Conservation (phyloP, 2,113 vertebrate genomes). For the Sinocyclocheilus anshuiensis region DNA sequence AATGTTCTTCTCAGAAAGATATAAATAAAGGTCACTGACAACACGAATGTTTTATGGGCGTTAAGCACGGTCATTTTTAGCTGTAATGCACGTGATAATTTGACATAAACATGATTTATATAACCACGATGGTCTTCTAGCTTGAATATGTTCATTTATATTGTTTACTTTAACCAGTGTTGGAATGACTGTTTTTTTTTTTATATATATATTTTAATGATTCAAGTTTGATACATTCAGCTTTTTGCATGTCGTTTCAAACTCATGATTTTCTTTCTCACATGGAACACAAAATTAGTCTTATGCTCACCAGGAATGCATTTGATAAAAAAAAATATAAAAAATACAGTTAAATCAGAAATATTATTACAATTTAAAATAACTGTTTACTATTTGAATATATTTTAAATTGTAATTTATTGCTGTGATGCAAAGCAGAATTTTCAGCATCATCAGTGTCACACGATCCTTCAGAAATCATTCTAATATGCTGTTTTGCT, state of each 20-base stretch:
- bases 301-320: too few relatives aligned
- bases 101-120: background rate
- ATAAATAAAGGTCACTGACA: constrained; percentile 19
- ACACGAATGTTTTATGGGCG: background rate
- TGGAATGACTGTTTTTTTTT: background rate
- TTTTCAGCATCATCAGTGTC: background rate
- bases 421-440: background rate
- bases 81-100: background rate
- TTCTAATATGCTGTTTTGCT: background rate
- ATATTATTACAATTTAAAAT: background rate
- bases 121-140: background rate
- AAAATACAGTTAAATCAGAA: too few relatives aligned
- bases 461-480: background rate
- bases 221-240: background rate
- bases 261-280: background rate
- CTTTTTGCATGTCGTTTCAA: background rate
- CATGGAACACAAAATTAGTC: background rate
- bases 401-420: too few relatives aligned
- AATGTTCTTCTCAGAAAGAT: background rate
- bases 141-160: background rate
- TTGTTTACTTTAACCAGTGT: background rate
- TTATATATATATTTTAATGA: background rate
- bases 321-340: too few relatives aligned
- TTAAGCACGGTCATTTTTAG: background rate
- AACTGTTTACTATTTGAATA: background rate